These are phyloP conservation scores for Eupeodes corollae DNA, from an alignment of 1,140 invertebrate species.

Conservation along the genomic window DNA sequence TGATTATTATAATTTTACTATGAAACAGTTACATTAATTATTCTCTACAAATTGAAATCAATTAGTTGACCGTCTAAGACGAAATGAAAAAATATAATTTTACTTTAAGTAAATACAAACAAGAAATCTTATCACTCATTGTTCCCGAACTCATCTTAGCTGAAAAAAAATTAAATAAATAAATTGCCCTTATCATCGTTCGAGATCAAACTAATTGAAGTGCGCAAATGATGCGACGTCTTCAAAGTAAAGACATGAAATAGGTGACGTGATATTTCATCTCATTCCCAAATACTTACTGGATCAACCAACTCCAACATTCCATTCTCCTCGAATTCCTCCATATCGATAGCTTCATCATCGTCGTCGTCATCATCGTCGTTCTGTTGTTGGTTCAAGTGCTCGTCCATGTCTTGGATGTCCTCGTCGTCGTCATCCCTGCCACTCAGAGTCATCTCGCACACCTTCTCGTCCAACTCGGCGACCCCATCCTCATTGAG, in stretches of 20 bases:
- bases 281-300: constrained; percentile 40
- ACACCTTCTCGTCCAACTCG: constrained; percentile 42
- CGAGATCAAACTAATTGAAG: background rate
- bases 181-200: background rate
- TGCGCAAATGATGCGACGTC: background rate
- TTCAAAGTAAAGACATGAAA: too few species aligned
- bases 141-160: too few species aligned
- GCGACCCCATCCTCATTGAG: constrained; percentile 31
- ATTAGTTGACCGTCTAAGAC: too few species aligned
- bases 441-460: constrained; percentile 53
- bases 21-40: too few species aligned
- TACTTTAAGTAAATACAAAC: too few species aligned
- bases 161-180: background rate
- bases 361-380: constrained; percentile 80
- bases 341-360: constrained; percentile 93
- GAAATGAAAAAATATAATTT: too few species aligned
- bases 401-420: too few species aligned
- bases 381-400: background rate
- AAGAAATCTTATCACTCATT: too few species aligned
- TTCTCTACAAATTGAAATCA: too few species aligned
- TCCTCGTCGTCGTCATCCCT: background rate
- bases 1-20: too few species aligned
- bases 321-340: constrained; percentile 92
- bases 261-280: background rate
- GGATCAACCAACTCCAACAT: constrained; percentile 83